Evolutionary conservation across 2,113 vertebrate genomes (phyloP).

Genomic region (Meriones unguiculatus): DNA sequence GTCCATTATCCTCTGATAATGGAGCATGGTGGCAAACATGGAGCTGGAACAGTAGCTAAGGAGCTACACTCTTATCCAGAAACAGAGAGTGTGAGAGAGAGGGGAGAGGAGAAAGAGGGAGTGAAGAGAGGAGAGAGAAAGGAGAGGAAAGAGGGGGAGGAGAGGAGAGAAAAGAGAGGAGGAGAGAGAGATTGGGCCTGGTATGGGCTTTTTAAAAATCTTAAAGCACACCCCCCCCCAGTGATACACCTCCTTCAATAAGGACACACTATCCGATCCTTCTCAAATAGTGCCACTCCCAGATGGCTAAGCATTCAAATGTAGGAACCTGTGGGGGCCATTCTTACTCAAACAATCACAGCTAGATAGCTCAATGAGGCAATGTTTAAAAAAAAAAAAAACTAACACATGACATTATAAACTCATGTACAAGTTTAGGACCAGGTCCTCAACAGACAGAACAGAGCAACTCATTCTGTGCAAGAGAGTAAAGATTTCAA

Average conservation of each 20-base stretch:
- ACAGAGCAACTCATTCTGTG: not conserved
- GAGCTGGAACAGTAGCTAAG: not conserved
- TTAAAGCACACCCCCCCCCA: not conserved
- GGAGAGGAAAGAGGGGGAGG: no score
- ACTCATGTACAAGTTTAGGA: not conserved
- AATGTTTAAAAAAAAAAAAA: conserved; percentile 1
- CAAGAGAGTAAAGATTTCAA: conserved; percentile 9
- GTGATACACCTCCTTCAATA: not conserved
- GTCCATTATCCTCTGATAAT: not conserved
- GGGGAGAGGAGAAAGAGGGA: not conserved
- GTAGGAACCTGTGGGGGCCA: not conserved
- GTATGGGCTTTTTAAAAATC: not conserved
- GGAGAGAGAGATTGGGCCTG: not conserved
- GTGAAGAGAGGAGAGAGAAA: not conserved
- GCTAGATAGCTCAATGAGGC: not conserved
- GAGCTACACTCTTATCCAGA: not conserved
- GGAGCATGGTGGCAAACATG: not conserved
- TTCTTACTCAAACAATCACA: not conserved
- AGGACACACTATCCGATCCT: not conserved
- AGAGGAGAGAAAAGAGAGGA: not conserved
- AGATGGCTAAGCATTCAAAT: not conserved
- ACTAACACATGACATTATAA: not conserved
- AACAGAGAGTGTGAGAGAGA: not conserved
- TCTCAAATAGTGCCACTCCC: not conserved
- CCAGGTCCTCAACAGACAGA: not conserved